A percentile compares a stretch with the other conserved stretches of the same genome.
These are phyloP conservation scores for Aromia moschata DNA, from an alignment of 2,888 invertebrate species.

Conservation along the genomic window DNA sequence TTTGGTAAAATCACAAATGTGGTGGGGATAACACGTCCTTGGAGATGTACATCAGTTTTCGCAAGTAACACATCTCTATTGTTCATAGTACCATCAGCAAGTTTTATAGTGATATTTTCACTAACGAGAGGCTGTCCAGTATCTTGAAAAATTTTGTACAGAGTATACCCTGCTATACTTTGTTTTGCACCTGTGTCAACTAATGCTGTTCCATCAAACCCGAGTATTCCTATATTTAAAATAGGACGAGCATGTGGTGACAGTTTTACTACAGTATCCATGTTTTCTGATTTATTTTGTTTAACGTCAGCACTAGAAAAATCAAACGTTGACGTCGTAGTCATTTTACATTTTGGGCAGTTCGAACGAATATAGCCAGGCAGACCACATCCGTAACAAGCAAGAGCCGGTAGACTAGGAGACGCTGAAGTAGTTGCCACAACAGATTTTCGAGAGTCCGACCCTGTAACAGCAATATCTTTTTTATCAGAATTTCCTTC, in stretches of 20 bases:
- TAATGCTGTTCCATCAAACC: slow-evolving; percentile 7
- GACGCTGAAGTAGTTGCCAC: too few relatives aligned
- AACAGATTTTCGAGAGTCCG: too few relatives aligned
- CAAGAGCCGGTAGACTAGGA: too few relatives aligned
- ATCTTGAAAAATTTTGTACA: slow-evolving; percentile 2
- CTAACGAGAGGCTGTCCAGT: background rate
- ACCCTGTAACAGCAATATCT: too few relatives aligned
- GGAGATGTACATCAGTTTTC: background rate
- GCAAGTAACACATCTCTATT: slow-evolving; percentile 10
- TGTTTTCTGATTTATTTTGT: background rate
- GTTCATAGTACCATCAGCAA: background rate
- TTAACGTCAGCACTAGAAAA: background rate
- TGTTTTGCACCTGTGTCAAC: slow-evolving; percentile 23
- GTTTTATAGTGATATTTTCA: slow-evolving; percentile 3
- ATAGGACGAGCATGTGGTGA: slow-evolving; percentile 2
- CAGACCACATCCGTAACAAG: slow-evolving; percentile 17
- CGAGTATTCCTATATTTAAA: slow-evolving; percentile 3
- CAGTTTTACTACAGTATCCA: too few relatives aligned
- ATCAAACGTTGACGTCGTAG: slow-evolving; percentile 3
- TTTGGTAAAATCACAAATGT: slow-evolving; percentile 7
- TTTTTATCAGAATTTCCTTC: too few relatives aligned
- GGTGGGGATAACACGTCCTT: slow-evolving; percentile 3
- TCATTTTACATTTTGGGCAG: background rate
- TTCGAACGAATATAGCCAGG: slow-evolving; percentile 10
- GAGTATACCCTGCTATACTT: slow-evolving; percentile 13